A percentile compares a stretch with the other conserved stretches of the same genome.
phyloP scores from a whole-genome alignment of 2,888 invertebrate genomes.

The Tipula lateralis region DNA sequence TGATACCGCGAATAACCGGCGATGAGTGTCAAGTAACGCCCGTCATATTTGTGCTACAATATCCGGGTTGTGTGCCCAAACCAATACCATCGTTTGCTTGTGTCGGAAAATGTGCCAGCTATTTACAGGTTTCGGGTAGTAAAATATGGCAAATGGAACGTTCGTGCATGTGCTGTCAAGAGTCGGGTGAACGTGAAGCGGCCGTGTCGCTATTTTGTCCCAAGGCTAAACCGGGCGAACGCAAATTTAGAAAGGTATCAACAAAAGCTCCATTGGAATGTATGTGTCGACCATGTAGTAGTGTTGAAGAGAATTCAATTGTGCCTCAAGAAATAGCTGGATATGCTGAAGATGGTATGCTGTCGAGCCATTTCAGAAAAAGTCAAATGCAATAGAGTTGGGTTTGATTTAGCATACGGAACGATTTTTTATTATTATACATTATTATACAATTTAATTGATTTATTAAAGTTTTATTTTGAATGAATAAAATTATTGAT shows the following conservation, averaged over 20 bases:
- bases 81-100: constrained; percentile 92
- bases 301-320: constrained; percentile 79
- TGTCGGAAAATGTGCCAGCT: constrained; percentile 84
- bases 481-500: not conserved
- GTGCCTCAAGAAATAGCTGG: constrained; percentile 87
- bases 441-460: not conserved
- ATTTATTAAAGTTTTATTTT: not conserved
- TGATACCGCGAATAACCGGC: not conserved
- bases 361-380: constrained; percentile 74
- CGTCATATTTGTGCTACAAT: constrained; percentile 84
- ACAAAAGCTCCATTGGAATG: constrained; percentile 90
- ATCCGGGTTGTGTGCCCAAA: constrained; percentile 87
- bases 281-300: constrained; percentile 90
- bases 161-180: constrained; percentile 93
- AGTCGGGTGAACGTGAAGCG: constrained; percentile 87
- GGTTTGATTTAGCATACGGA: not conserved
- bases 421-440: not conserved
- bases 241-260: constrained; percentile 81
- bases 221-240: constrained; percentile 79
- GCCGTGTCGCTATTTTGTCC: constrained; percentile 84
- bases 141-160: constrained; percentile 96
- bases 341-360: constrained; percentile 74
- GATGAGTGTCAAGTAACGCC: constrained; percentile 89
- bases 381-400: constrained; percentile 54
- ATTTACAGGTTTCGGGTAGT: constrained; percentile 89